Conservation (phyloP, 2,113 vertebrate genomes). For the Elachura formosa region DNA sequence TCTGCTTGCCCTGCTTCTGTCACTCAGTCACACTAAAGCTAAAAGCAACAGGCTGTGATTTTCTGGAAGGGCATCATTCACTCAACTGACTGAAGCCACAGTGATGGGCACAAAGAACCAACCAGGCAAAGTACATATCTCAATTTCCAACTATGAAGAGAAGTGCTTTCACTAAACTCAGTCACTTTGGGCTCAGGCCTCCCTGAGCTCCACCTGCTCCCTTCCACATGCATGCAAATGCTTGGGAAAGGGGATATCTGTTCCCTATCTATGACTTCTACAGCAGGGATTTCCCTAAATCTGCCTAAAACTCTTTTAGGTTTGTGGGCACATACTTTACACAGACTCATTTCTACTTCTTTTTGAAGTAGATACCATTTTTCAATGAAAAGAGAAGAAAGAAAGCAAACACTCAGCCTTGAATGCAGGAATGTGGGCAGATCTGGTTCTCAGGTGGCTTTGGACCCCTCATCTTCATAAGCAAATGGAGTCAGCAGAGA, state of each 20-base stretch:
- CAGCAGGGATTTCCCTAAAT: neutral
- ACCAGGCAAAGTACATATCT: neutral
- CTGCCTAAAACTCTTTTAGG: neutral
- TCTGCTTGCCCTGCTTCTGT: neutral
- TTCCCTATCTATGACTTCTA: neutral
- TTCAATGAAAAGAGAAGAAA: neutral
- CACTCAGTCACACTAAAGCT: neutral
- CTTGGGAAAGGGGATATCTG: neutral
- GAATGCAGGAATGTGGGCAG: conserved; percentile 25
- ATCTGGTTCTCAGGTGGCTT: conserved; percentile 49
- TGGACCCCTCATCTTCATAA: conserved; percentile 64
- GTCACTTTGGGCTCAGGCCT: neutral
- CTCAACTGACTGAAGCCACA: neutral
- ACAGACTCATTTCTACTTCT: neutral
- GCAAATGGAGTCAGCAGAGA: conserved; percentile 68
- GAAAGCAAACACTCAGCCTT: conserved; percentile 33
- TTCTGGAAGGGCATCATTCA: neutral
- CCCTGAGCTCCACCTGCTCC: neutral
- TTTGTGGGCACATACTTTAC: neutral
- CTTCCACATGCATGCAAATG: neutral
- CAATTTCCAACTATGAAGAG: neutral
- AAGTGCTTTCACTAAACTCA: neutral
- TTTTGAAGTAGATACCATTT: neutral
- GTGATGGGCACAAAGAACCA: neutral
- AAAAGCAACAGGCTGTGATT: neutral